Evolutionary conservation across 1,140 invertebrate species (phyloP).

Genomic region (Drosophila melanogaster): Release_6_plus_ISO1_MT NT_037436.4:1655501-1656000

Average conservation of each 20-base stretch:
- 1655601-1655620: constrained; percentile 75
- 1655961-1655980: constrained; percentile 65
- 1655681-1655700: constrained; percentile 79
- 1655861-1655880: constrained; percentile 52
- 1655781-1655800: constrained; percentile 80
- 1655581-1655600: constrained; percentile 66
- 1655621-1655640: constrained; percentile 81
- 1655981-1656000: constrained; percentile 57
- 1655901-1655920: constrained; percentile 35
- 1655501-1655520: constrained; percentile 22
- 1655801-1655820: constrained; percentile 69
- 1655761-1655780: constrained; percentile 64
- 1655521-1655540: constrained; percentile 85
- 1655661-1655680: constrained; percentile 81
- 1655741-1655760: constrained; percentile 83
- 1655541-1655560: constrained; percentile 71
- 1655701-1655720: constrained; percentile 84
- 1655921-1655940: constrained; percentile 45
- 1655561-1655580: constrained; percentile 59
- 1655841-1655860: constrained; percentile 22
- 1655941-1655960: constrained; percentile 55
- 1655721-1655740: constrained; percentile 84
- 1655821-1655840: constrained; percentile 67
- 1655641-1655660: constrained; percentile 81
- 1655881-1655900: constrained; percentile 41